Evolutionary conservation across 2,888 invertebrate genomes (phyloP), one percentile per base, ranked within the genome.

Genomic region (Anorthoa munda): DNA sequence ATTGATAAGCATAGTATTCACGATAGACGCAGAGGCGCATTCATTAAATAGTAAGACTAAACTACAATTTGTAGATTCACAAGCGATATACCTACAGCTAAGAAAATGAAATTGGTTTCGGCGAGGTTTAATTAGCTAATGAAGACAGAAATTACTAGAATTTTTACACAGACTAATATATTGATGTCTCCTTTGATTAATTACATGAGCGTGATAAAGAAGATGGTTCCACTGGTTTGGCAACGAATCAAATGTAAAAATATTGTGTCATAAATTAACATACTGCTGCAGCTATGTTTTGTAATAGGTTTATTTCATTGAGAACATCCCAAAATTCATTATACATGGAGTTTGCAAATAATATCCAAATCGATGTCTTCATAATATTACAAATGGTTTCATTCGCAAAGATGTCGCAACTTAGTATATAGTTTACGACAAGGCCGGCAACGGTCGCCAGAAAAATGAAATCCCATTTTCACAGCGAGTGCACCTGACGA

Each of bases 391-490:
- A 50, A 64, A 64, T 56, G 51, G 53, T 39, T 12, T 71, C 21
- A 7, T 55, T 60, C 66, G 74, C 72, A 23, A 61, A 68, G 48
- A 51, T 82, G 72, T 84, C 77, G 72, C 73, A 84, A 84, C 75
- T 82, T 81, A 72, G 68, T 72, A 76, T 13, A 81, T 82, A 75
- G 72, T 82, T 84, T 82, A 85, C 63, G 64, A 73, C 77, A 72
- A 82, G 86, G 83, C 81, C 79, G 80, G 84, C 75, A 79, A 79
- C 81, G 82, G 84, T 78, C 85, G 72, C 70, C 67, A 75, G 85
- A 87, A 90, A 91, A 91, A 91, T 90, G 84, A 89, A 91, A 92
- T 91, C 82, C 88, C 86, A 90, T 92, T 93, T 91, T 89, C 85
- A 72, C 85, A 83, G 79, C 83, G 84, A 89, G 86, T 91, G 89